Evolutionary conservation across 2,797 vertebrate species (phyloP).

Genomic region (Percopsis omiscomaycus): DNA sequence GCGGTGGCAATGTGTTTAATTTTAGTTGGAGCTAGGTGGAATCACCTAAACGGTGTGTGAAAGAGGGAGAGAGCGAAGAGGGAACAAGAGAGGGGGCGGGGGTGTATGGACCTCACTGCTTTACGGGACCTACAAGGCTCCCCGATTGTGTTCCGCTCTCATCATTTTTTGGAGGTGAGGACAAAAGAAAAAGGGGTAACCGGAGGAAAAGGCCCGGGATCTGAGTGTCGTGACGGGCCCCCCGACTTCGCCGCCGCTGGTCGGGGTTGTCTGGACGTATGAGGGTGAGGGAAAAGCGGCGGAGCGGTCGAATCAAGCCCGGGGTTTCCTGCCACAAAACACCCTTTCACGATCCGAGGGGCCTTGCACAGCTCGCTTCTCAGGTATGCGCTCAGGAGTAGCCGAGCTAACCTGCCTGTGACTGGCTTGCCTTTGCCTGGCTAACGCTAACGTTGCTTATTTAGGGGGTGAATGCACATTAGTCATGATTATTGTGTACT

Average conservation of each 20-base stretch:
- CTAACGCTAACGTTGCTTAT: slow-evolving; percentile 47
- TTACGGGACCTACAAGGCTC: slow-evolving; percentile 78
- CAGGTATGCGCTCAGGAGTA: slow-evolving; percentile 68
- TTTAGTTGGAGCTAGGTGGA: slow-evolving; percentile 67
- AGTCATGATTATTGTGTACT: slow-evolving; percentile 39
- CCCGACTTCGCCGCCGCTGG: slow-evolving; percentile 74
- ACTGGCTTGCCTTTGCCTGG: slow-evolving; percentile 32
- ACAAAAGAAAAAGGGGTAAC: slow-evolving; percentile 76
- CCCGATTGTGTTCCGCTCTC: slow-evolving; percentile 77
- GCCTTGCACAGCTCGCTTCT: slow-evolving; percentile 67
- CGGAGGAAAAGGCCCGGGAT: slow-evolving; percentile 72
- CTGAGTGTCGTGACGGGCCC: slow-evolving; percentile 74
- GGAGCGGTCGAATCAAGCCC: slow-evolving; percentile 75
- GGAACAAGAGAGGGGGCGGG: slow-evolving; percentile 68
- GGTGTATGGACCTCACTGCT: slow-evolving; percentile 76
- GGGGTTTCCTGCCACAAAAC: slow-evolving; percentile 79
- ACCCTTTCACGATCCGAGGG: slow-evolving; percentile 66
- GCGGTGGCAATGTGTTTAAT: slow-evolving; percentile 58
- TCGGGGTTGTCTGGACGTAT: slow-evolving; percentile 71
- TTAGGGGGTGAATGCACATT: slow-evolving; percentile 18
- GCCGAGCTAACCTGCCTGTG: slow-evolving; percentile 58
- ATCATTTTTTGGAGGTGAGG: slow-evolving; percentile 79
- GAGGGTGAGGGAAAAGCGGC: slow-evolving; percentile 71
- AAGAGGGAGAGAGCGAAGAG: slow-evolving; percentile 51
- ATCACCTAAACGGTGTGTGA: slow-evolving; percentile 75